phyloP scores from a whole-genome alignment of 64 coral and sea anemone species.

The Dendrophyllia cribrosa region DNA sequence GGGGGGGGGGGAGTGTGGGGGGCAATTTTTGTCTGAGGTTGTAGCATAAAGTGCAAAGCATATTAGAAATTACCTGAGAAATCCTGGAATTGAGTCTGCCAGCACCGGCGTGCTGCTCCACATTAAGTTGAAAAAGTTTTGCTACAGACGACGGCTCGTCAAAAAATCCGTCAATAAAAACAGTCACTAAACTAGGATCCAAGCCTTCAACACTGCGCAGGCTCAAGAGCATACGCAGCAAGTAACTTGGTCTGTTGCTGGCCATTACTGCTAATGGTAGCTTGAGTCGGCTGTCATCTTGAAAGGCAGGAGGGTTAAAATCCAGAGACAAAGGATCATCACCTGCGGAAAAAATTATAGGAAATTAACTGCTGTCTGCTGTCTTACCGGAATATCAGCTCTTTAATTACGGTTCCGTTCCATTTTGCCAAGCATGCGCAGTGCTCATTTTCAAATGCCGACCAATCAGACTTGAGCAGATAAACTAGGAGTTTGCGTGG shows the following conservation, averaged over 20 bases:
- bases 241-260: constrained; percentile 61
- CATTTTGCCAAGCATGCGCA: too few species aligned
- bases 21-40: too few species aligned
- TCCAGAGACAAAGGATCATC: constrained; percentile 24
- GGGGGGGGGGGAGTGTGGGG: too few species aligned
- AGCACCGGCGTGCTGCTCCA: constrained; percentile 61
- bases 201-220: constrained; percentile 47
- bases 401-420: too few species aligned
- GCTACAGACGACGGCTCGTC: constrained; percentile 71
- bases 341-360: background rate
- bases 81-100: constrained; percentile 79
- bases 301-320: constrained; percentile 28
- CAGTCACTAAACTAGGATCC: constrained; percentile 58
- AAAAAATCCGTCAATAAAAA: constrained; percentile 67
- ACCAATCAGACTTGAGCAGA: too few species aligned
- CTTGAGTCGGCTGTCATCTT: constrained; percentile 38
- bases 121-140: constrained; percentile 67
- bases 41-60: too few species aligned
- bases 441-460: too few species aligned
- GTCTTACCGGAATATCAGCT: too few species aligned
- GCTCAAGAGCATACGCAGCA: constrained; percentile 59
- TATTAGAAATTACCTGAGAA: constrained; percentile 57
- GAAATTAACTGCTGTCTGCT: too few species aligned
- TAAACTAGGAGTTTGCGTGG: too few species aligned
- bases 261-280: constrained; percentile 71